Base-by-base conservation (phyloP, 2,888 invertebrate species). In the Cephus sareptanus region DNA sequence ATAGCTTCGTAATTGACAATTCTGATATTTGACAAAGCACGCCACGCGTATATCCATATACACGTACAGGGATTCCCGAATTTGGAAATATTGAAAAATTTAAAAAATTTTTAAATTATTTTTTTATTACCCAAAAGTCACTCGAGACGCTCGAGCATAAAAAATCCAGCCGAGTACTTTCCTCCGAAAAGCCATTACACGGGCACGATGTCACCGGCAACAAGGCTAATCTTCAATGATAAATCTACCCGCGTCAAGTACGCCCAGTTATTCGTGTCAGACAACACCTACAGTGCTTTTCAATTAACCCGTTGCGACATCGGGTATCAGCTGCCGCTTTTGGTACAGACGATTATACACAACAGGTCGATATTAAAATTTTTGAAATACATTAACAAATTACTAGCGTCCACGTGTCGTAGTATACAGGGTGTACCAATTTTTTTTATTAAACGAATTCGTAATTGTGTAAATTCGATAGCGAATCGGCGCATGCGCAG, bases 51-150 rank as follows among this genome's bases (percentile, higher is more conserved):
- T 56, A 0, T 2, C 9, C 9, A 0, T 23, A 1, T 23, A 9
- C 0, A 2, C 0, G 56, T 15, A 56, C 0, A 15, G 1, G 4
- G 0, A 15, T 15, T 15, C 0, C 1, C 1, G 6, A 40, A 6
- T 40, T 15, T 15, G 1, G 1, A 35, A 3, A 15, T 15, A 23
- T 56, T 35, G 12, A 35, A 35, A 35, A 35, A 11, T 11, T 11
- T 11, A 34, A 34, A 34, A 34, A 34, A 34, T 12, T 35, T 35
- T 3, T 1, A 11, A 35, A 35, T 3, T 35, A 12, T 34, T 34
- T 34, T 4, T 35, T 35, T 35, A 3, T 12, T 23, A 56, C 1
- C 23, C 15, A 40, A 15, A 4, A 13, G 1, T 40, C 15, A 15
- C 40, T 4, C 4, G 12, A 13, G 13, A 23, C 6, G 1, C 9